Conservation (phyloP, 2,113 vertebrate species). For the Myotis lucifugus region DNA sequence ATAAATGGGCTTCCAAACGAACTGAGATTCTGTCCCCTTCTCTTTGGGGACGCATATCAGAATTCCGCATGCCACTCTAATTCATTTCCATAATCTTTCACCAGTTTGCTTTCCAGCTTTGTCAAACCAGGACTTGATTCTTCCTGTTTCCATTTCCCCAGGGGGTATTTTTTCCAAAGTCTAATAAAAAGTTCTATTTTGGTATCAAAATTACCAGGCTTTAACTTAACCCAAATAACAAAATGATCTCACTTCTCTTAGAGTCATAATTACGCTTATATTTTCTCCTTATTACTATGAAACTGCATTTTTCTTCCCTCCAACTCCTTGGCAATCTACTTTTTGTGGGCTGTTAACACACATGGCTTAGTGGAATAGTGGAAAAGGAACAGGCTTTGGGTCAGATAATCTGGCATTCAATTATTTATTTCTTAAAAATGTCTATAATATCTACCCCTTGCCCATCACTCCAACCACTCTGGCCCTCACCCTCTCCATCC, state of each 20-base stretch:
- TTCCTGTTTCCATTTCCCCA: slow-evolving; percentile 58
- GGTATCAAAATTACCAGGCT: slow-evolving; percentile 33
- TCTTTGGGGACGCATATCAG: neutral
- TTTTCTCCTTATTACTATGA: neutral
- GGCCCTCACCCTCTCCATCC: no score
- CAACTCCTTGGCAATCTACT: neutral
- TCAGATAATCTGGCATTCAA: neutral
- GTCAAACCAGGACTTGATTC: neutral
- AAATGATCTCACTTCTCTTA: neutral
- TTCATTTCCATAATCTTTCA: slow-evolving; percentile 44
- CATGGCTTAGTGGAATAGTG: neutral
- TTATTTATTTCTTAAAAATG: neutral
- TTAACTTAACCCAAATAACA: slow-evolving; percentile 26
- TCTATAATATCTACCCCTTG: neutral
- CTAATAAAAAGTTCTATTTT: slow-evolving; percentile 57
- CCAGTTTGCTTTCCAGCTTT: slow-evolving; percentile 27
- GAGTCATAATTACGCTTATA: neutral
- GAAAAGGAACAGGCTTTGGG: neutral
- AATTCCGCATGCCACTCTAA: neutral
- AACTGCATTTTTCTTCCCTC: neutral
- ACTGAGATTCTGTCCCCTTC: neutral
- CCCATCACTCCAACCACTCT: neutral
- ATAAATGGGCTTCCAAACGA: neutral
- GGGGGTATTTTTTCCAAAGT: neutral
- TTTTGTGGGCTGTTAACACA: neutral